Base-by-base conservation (phyloP, 2,113 vertebrate species). In the Lutjanus erythropterus region DNA sequence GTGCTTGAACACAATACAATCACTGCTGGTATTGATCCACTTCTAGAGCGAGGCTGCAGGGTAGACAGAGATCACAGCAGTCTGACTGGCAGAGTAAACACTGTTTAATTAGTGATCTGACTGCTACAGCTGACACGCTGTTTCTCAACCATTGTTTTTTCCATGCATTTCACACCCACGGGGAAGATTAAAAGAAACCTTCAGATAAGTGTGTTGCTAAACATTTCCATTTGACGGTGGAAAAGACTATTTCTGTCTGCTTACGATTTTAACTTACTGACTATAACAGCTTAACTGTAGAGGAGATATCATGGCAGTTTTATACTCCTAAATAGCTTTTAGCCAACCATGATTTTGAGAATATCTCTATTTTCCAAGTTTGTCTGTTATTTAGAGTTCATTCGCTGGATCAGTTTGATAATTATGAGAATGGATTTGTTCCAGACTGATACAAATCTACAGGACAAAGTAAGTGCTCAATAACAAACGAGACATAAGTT, bases 21-120 rank as follows among this genome's bases (percentile, higher is more conserved):
- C 88, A 86, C 69, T 49, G 79, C 53, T 25, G 69, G 41, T 88
- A 93, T 91, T 67, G 92, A 93, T 92, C 86, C 65, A 25, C 50
- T 58, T 67, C 47, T 65, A 25, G 53, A 44, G 78, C n/a, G 23
- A 58, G 75, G 33, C 80, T 87, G 83, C 67, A 61, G 85, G 80
- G 66, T 7, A 59, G 67, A 75, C 71, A 49, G 82, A 81, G 76
- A 86, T 84, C 84, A 83, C 61, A 55, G 73, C 35, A 35, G 80
- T 37, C 73, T 10, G 70, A 79, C 59, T 59, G 74, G 62, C 61
- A 69, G 78, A 88, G 81, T 77, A 71, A 90, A 91, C 66, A 52
- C 65, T 35, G 77, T 89, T 88, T 80, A 87, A 89, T 92, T 83
- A 81, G 76, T 50, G 72, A 77, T 60, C 71, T 82, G 58, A n/a